Base-by-base conservation (phyloP, 2,113 vertebrate genomes). In the Andinoacara biseriatus region DNA sequence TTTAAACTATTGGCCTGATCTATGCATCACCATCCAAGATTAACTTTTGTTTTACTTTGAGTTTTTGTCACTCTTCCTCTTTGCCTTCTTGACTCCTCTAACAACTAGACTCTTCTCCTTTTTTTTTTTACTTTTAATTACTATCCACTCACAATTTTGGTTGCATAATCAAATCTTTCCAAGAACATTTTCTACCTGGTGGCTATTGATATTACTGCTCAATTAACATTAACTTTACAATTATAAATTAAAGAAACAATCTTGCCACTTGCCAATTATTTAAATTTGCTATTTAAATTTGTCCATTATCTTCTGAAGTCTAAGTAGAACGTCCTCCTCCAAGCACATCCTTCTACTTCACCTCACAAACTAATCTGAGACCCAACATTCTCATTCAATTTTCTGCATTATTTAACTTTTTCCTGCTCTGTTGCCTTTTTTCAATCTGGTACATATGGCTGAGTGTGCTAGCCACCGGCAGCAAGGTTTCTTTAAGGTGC, bases 371-470 rank as follows among this genome's bases (percentile, higher is more conserved):
- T 85, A 72, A 79, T 74, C 57, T 56, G 8, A 76, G 56, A 78
- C 43, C 46, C 24, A 61, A 79, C 56, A 72, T 74, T 54, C 63
- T 78, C 69, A 46, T 89, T 89, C 46, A 76, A 26, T 86, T 76
- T 79, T 82, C 72, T 91, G 83, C 83, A 88, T 90, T 90, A 87
- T 92, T 87, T 85, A 90, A 84, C 62, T 78, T 87, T 49, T 75
- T 69, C 17, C 57, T 78, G 74, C 62, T 84, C 59, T 78, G 38
- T 54, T 78, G 58, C 46, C 17, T 78, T 75, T 65, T 85, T 79
- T 56, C 76, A 76, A 35, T 82, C 40, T 38, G 46, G 76, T 82
- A 59, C 79, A 82, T 83, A 74, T 67, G 69, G 74, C 69, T 35
- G 82, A 84, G 60, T 62, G 31, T 78, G 63, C 58, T 63, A 82